Conservation (phyloP, 2,113 vertebrate species). For the Clupea harengus region DNA sequence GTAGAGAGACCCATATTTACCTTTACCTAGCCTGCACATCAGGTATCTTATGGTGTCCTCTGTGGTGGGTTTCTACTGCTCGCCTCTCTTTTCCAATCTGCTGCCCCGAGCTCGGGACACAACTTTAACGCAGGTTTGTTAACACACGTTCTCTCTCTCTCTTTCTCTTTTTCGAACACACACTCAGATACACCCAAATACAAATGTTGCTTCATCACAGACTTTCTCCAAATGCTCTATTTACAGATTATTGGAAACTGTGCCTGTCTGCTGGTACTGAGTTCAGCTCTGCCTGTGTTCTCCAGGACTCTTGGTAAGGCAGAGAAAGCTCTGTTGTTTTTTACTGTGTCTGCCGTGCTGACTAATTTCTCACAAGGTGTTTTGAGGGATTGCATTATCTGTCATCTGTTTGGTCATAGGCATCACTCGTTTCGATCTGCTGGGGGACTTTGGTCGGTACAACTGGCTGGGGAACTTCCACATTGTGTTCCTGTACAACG, state of each 20-base stretch:
- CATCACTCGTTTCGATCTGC: conserved; percentile 91
- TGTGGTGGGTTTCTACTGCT: conserved; percentile 93
- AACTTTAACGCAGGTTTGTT: conserved; percentile 55
- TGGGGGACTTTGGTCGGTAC: conserved; percentile 92
- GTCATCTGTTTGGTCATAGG: conserved; percentile 70
- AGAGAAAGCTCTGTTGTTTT: not conserved
- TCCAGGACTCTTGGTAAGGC: conserved; percentile 92
- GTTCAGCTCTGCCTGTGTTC: conserved; percentile 93
- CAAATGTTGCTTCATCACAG: conserved; percentile 15
- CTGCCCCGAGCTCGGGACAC: conserved; percentile 84
- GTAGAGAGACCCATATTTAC: not conserved
- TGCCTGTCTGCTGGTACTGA: conserved; percentile 90
- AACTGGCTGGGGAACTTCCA: conserved; percentile 97
- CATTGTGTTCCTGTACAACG: conserved; percentile 92
- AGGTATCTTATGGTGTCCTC: conserved; percentile 96
- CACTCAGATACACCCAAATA: not conserved
- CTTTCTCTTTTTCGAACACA: not conserved
- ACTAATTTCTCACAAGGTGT: not conserved
- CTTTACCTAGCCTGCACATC: conserved; percentile 53
- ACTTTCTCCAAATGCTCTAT: not conserved
- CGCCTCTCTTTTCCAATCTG: conserved; percentile 83
- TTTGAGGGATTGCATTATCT: not conserved
- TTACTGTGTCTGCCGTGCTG: not conserved
- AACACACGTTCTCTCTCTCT: not conserved
- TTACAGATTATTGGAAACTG: conserved; percentile 94